Conservation (phyloP, 2,888 invertebrate species). For the Habrosyne pyritoides region DNA sequence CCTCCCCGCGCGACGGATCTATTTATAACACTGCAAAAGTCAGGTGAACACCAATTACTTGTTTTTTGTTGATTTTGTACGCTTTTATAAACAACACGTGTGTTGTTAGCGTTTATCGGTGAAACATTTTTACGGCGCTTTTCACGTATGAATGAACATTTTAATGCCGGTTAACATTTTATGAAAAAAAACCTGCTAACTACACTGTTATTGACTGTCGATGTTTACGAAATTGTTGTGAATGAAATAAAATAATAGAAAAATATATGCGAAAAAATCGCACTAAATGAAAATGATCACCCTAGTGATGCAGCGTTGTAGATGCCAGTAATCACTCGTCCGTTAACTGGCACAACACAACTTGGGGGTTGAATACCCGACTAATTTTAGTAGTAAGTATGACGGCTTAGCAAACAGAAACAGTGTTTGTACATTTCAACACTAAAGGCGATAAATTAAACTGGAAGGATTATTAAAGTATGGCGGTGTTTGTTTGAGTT, state of each 20-base stretch:
- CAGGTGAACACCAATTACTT: slow-evolving; percentile 53
- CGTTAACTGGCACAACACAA: slow-evolving; percentile 23
- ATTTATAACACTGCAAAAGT: slow-evolving; percentile 55
- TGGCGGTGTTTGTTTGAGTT: slow-evolving; percentile 36
- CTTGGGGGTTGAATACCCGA: slow-evolving; percentile 34
- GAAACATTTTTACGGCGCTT: background rate
- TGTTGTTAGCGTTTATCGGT: background rate
- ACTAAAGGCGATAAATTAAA: slow-evolving; percentile 36
- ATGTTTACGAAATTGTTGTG: background rate
- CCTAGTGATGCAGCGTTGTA: background rate
- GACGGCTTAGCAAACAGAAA: slow-evolving; percentile 40
- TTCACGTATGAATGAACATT: background rate
- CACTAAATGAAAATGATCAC: background rate
- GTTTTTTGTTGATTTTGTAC: slow-evolving; percentile 19
- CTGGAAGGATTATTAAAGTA: slow-evolving; percentile 39
- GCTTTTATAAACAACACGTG: background rate
- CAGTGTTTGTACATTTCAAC: slow-evolving; percentile 40
- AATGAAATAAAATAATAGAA: background rate
- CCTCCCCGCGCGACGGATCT: slow-evolving; percentile 23
- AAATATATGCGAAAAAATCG: background rate
- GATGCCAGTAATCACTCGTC: slow-evolving; percentile 28
- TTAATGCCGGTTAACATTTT: background rate
- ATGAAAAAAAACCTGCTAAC: background rate
- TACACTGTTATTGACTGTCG: background rate
- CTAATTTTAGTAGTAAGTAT: slow-evolving; percentile 49